Base-by-base conservation (phyloP, 2,888 invertebrate species). In the Morinoia aosen region DNA sequence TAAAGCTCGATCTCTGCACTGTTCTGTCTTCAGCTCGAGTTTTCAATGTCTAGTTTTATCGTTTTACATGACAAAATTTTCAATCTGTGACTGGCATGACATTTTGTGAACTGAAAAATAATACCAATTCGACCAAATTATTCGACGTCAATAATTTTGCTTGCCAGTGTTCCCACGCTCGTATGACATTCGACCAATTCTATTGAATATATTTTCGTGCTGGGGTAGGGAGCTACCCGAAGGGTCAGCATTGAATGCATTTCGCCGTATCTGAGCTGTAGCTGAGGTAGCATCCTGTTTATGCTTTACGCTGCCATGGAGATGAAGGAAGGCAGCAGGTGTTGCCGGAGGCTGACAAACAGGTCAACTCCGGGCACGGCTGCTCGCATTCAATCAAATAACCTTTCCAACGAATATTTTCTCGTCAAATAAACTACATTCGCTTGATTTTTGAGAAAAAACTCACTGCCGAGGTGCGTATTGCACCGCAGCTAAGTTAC, bases 341-440 rank as follows among this genome's bases (percentile, higher is more conserved):
- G 93, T 93, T 93, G 93, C 93, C 93, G 93, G 57, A 33, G 93
- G 93, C 57, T 93, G 93, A 93, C 93, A 93, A 93, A 93, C 93
- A 93, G 93, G 93, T 93, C 93, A 57, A 57, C 57, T 57, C 3
- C 90, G 90, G 90, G 39, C 90, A 90, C 90, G 39, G 40, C 90
- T 90, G 90, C 90, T 90, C 90, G 90, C 90, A 90, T 90, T 90
- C 90, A 90, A 90, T 90, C 90, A 90, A 90, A 90, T 2, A 40
- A 14, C 40, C 48, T 90, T 48, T 90, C 12, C 90, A 5, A 39
- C 2, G 90, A 39, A 12, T 19, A 40, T 48, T 48, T 48, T 90
- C 12, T 48, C 12, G 40, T 4, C 10, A 90, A 40, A 25, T 25
- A 33, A 16, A 76, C 33, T 33, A 76, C 16, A 76, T 25, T 10